Conservation (phyloP, 2,888 invertebrate species). For the Cheilosia urbana region DNA sequence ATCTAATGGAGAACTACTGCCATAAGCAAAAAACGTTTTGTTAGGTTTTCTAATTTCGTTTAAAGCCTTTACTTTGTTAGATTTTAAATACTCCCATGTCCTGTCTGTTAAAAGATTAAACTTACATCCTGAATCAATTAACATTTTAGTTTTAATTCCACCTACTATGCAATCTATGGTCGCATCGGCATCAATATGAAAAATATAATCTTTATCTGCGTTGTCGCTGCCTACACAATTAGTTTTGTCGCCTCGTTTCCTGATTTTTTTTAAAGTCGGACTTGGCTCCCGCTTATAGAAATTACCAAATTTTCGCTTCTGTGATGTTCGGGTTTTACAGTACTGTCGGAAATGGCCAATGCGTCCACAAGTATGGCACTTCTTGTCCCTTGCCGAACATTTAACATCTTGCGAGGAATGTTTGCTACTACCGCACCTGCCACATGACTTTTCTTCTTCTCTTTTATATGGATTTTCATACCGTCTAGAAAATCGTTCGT, state of each 20-base stretch:
- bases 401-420: constrained; percentile 23
- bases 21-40: constrained; percentile 24
- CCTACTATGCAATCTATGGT: not conserved
- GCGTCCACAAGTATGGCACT: too few species aligned
- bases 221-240: not conserved
- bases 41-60: constrained; percentile 25
- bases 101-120: constrained; percentile 3
- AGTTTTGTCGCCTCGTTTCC: not conserved
- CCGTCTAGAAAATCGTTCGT: not conserved
- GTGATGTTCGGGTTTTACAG: not conserved
- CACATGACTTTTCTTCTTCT: constrained; percentile 3
- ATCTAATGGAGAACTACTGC: not conserved
- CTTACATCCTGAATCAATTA: too few species aligned
- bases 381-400: too few species aligned
- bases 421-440: constrained; percentile 8
- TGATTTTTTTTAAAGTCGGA: not conserved
- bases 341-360: too few species aligned
- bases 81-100: constrained; percentile 23
- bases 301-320: constrained; percentile 4
- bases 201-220: not conserved
- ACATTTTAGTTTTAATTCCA: not conserved
- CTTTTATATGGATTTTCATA: not conserved
- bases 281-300: not conserved
- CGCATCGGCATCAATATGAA: not conserved
- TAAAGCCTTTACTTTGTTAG: not conserved